Conservation (phyloP, 2,797 vertebrate genomes). For the Propithecus perrieri region DNA sequence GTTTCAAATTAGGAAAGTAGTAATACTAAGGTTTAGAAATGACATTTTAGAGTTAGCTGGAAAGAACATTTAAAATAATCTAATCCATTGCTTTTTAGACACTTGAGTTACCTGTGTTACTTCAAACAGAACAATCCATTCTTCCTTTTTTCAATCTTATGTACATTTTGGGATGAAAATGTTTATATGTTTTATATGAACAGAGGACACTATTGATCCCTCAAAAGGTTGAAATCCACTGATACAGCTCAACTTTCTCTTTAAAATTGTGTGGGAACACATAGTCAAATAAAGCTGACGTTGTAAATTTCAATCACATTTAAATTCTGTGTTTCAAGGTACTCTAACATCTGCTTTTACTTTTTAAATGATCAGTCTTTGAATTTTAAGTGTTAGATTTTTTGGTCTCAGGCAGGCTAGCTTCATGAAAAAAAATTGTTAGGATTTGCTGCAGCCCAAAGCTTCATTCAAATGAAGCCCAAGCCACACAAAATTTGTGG, state of each 20-base stretch:
- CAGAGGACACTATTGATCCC: neutral
- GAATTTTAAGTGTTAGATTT: conserved; percentile 3
- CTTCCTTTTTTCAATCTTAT: neutral
- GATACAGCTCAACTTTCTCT: neutral
- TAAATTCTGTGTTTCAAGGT: neutral
- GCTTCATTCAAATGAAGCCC: neutral
- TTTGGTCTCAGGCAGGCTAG: neutral
- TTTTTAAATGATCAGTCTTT: neutral
- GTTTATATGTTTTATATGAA: neutral
- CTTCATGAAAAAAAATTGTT: neutral
- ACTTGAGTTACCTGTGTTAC: neutral
- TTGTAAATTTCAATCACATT: neutral
- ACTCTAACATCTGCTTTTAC: neutral
- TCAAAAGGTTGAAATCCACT: neutral
- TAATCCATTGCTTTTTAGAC: neutral
- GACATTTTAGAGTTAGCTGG: neutral
- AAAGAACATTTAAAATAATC: conserved; percentile 28
- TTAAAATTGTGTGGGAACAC: neutral
- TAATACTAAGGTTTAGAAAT: neutral
- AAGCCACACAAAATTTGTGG: neutral
- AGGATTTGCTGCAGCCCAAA: neutral
- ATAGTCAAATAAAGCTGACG: neutral
- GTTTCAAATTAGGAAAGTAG: neutral
- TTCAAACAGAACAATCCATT: neutral
- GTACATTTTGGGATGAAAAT: neutral